These are phyloP conservation scores for Furnarius figulus DNA, from an alignment of 2,113 vertebrate genomes.

Conservation along the genomic window DNA sequence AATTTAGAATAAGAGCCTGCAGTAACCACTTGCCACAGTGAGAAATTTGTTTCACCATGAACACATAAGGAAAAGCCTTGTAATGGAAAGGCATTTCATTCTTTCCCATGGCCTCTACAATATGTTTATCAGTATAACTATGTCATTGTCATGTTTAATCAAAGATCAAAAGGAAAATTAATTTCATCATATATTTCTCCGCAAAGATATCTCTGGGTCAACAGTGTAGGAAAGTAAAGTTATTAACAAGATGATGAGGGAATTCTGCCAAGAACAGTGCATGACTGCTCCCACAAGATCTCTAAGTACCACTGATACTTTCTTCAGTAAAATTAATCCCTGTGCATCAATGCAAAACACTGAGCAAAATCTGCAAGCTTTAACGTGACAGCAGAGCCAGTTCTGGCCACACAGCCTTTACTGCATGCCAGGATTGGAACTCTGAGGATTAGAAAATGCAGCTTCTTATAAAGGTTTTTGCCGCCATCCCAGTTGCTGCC, in stretches of 20 bases:
- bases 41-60: neutral
- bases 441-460: neutral
- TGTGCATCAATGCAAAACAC: conserved; percentile 26
- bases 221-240: conserved; percentile 43
- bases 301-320: conserved; percentile 40
- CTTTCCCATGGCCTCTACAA: neutral
- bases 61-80: neutral
- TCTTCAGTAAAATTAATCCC: conserved; percentile 38
- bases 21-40: neutral
- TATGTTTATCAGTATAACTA: neutral
- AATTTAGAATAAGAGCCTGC: neutral
- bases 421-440: neutral
- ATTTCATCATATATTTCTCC: neutral
- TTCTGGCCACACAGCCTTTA: neutral
- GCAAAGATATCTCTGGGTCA: conserved; percentile 39
- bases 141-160: neutral
- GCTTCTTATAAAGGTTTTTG: neutral
- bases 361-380: neutral
- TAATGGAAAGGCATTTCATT: neutral
- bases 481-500: neutral
- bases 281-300: conserved; percentile 11
- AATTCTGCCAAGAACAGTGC: conserved; percentile 42
- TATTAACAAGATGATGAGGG: conserved; percentile 35
- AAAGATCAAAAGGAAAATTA: conserved; percentile 43
- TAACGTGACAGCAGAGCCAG: neutral